These are phyloP conservation scores for Opisthograptis luteolata DNA, from an alignment of 2,888 invertebrate species.

Conservation along the genomic window DNA sequence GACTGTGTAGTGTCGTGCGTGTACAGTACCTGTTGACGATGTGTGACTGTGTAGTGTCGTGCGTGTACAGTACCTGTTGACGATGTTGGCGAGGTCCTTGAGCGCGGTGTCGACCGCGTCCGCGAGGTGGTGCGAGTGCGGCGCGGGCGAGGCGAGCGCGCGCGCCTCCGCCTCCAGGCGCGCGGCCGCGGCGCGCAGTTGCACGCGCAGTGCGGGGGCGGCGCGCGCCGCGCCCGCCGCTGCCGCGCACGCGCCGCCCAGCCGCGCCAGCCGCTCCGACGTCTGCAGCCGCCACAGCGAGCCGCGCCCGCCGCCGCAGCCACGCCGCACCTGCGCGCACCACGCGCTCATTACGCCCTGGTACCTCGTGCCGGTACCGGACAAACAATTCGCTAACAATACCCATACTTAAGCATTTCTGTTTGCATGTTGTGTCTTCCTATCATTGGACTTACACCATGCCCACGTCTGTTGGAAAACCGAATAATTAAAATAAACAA, in stretches of 20 bases:
- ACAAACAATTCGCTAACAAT: too few species aligned
- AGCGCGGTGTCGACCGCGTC: slow-evolving; percentile 84
- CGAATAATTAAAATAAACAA: too few species aligned
- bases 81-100: slow-evolving; percentile 88
- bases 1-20: too few species aligned
- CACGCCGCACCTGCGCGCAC: slow-evolving; percentile 53
- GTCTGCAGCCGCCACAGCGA: slow-evolving; percentile 77
- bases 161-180: slow-evolving; percentile 68
- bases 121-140: slow-evolving; percentile 86
- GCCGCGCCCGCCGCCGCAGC: slow-evolving; percentile 60
- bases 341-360: too few species aligned
- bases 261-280: slow-evolving; percentile 86
- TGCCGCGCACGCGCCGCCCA: slow-evolving; percentile 93
- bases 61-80: too few species aligned
- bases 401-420: too few species aligned
- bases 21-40: too few species aligned
- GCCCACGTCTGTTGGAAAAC: too few species aligned
- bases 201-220: slow-evolving; percentile 86
- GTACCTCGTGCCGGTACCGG: too few species aligned
- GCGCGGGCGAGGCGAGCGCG: slow-evolving; percentile 64
- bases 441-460: too few species aligned
- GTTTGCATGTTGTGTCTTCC: too few species aligned
- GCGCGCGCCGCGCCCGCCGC: slow-evolving; percentile 89
- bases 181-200: slow-evolving; percentile 56
- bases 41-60: too few species aligned